Evolutionary conservation across 2,888 invertebrate genomes (phyloP).

Genomic region (Hartigia nigra): DNA sequence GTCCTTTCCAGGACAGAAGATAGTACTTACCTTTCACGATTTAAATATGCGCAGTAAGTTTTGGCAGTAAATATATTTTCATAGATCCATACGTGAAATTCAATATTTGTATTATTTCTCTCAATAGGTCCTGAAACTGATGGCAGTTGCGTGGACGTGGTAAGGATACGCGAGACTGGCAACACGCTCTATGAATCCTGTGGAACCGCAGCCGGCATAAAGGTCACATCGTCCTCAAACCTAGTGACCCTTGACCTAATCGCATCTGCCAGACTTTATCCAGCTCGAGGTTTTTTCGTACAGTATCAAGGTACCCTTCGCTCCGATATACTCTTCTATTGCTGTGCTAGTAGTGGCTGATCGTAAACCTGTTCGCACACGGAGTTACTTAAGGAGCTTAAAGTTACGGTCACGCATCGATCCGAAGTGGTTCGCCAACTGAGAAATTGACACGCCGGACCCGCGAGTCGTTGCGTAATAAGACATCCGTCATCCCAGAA

Average conservation of each 20-base stretch:
- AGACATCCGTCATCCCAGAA: neutral
- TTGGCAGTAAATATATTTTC: neutral
- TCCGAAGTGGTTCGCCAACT: neutral
- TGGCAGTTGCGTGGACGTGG: conserved; percentile 59
- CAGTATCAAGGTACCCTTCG: conserved; percentile 57
- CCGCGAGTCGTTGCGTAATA: neutral
- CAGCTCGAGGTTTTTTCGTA: conserved; percentile 58
- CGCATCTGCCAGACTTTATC: conserved; percentile 49
- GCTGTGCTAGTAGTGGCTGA: neutral
- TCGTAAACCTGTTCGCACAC: neutral
- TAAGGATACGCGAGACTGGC: conserved; percentile 57
- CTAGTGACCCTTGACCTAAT: conserved; percentile 58
- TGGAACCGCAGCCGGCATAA: conserved; percentile 55
- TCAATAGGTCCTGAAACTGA: conserved; percentile 50
- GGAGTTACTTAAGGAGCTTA: neutral
- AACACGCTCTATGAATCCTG: conserved; percentile 58
- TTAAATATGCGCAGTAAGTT: conserved; percentile 77
- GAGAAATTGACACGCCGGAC: neutral
- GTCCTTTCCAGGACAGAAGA: conserved; percentile 73
- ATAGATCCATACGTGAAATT: neutral
- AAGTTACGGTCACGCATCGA: conserved; percentile 4
- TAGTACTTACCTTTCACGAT: conserved; percentile 76
- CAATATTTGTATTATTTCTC: neutral
- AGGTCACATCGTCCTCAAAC: conserved; percentile 55
- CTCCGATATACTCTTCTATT: neutral